Base-by-base conservation (phyloP, 2,797 vertebrate genomes). In the Poecilia wingei region DNA sequence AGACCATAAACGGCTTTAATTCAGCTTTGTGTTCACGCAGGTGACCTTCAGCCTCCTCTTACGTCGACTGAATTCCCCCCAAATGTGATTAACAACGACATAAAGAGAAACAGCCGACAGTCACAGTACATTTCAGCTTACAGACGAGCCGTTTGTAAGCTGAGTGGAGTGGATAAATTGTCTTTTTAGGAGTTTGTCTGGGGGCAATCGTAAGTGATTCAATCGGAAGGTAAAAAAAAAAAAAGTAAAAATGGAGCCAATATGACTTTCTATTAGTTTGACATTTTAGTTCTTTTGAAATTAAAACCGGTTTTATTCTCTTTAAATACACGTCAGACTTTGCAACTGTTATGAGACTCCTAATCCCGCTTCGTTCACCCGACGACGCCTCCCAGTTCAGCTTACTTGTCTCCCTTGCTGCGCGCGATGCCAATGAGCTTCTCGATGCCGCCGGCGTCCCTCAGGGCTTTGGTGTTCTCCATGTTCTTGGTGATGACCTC, bases 401-500 rank as follows among this genome's bases (percentile, higher is more conserved):
- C 98, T 88, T 96, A 99, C 98, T 99, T 99, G 94, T 99, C 98
- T 96, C 98, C 98, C 97, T 99, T 99, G 96, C 98, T 99, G 91
- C 98, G 97, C 89, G 98, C 98, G 81, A 99, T 96, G 94, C 98
- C 96, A 59, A 99, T 98, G 89, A 99, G 95, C 96, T 99, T 99
- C 95, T 99, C 98, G 41, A 99, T 99, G 94, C 98, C 98, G 0
- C 98, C 98, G 6, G 98, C 98, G 61, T 99, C 98, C 87, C 98
- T 96, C 95, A 99, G 97, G 93, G 98, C 98, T 95, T 99, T 99
- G 95, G 98, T 97, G 77, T 99, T 99, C 96, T 99, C 98, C 98
- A 99, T 99, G 95, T 99, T 99, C 95, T 99, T 99, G 91, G 98
- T 99, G 95, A 99, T 99, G 94, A 99, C 98, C 95, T 99, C 98